Evolutionary conservation across 2,797 vertebrate species (phyloP).

Genomic region (Cheirogaleus major): DNA sequence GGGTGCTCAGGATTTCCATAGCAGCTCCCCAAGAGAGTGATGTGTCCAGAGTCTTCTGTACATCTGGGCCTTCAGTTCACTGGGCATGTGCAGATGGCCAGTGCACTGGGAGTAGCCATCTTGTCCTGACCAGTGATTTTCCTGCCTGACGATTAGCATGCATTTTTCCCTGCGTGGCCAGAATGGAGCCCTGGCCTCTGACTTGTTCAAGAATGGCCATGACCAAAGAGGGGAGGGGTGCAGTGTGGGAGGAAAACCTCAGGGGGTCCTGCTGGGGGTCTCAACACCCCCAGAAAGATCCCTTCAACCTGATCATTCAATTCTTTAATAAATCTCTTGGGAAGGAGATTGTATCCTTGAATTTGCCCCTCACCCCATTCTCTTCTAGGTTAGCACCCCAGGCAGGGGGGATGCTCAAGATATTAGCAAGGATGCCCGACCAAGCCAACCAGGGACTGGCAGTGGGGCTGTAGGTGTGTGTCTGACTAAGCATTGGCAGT

Average conservation of each 20-base stretch:
- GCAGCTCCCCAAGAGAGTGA: neutral
- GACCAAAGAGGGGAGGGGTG: neutral
- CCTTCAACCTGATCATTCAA: neutral
- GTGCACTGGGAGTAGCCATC: neutral
- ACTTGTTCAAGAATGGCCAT: neutral
- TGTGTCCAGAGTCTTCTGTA: neutral
- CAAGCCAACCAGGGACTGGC: too few relatives aligned
- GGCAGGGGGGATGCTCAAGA: neutral
- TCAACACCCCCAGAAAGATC: neutral
- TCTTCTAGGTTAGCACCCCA: neutral
- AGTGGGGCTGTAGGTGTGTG: too few relatives aligned
- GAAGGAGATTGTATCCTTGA: neutral
- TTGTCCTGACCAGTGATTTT: neutral
- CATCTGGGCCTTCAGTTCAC: neutral
- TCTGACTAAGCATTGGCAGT: neutral
- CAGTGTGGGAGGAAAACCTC: neutral
- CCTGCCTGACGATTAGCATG: neutral
- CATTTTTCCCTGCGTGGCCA: neutral
- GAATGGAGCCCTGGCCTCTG: neutral
- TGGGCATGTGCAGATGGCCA: too few relatives aligned
- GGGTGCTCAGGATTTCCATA: neutral
- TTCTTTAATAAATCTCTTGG: neutral
- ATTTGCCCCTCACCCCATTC: neutral
- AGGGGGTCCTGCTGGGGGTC: neutral
- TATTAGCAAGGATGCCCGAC: neutral